Base-by-base conservation (phyloP, 1,140 invertebrate genomes). In the Apocrypta bakeri region DNA sequence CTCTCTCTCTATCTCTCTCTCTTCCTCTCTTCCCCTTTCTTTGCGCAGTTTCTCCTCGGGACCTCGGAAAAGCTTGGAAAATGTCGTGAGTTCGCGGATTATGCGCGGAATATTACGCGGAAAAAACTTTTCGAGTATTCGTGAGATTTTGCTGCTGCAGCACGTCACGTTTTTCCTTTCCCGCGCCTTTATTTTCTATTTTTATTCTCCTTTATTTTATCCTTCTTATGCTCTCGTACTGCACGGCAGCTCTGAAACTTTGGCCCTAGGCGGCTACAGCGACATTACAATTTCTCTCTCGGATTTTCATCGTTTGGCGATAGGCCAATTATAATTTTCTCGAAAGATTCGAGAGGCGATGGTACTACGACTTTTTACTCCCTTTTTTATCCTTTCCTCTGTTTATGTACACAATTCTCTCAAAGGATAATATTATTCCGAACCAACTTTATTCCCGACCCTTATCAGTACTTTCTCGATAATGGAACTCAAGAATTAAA, bases 301-400 rank as follows among this genome's bases (percentile, higher is more conserved):
- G 48, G 74, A 77, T 82, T 82, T 72, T 40, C 74, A 82, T 77
- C 74, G 81, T 77, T 82, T 82, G 81, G 81, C 81, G 56, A 77
- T 74, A 82, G 81, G 74, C 81, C 74, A 82, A 82, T 82, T 82
- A 82, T 82, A 78, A 77, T 77, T 61, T 61, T 71, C 66, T 25
- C 74, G 40, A 64, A 72, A 48, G 40, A 71, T 56, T 76, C 64
- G 73, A 75, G 25, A 48, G 61, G 56, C 33, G 9, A 81, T 8
- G 79, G 14, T 11, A 17, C 68, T 33, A 56, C 4, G 33, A 61
- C 25, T 27, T 24, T 2, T 17, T 29, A n/a, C n/a, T n/a, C n/a
- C n/a, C n/a, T n/a, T n/a, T n/a, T n/a, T n/a, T n/a, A n/a, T n/a
- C n/a, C n/a, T n/a, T n/a, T n/a, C n/a, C 24, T 66, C 9, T 66